Evolutionary conservation across 2,888 invertebrate genomes (phyloP), one percentile per base, ranked within the genome.

Genomic region (Andrena praecox): DNA sequence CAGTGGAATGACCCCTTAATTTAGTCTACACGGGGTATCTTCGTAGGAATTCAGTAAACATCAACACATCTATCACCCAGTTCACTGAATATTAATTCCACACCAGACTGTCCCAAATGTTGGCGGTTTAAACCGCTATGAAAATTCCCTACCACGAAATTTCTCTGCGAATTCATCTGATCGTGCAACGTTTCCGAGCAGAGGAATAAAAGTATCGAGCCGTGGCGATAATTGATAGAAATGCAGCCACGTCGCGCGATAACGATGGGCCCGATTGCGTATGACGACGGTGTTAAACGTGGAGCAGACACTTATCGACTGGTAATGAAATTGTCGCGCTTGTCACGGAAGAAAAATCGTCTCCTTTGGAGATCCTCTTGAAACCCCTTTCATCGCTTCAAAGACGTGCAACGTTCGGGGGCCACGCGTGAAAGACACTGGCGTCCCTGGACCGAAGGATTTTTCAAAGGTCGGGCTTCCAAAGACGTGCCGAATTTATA

Each of bases 151-250:
- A 24, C 20, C 2, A 16, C 2, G 33, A 52, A 72, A 20, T 68
- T 27, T 5, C 24, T 10, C 2, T 1, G 6, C 1, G 16, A 12
- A 8, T 27, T 20, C 16, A 16, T n/a, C 5, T 20, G 24, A n/a
- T 0, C 1, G 20, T 10, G 6, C 20, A 8, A 7, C 12, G 8
- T 52, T 60, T 27, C 31, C 50, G 33, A 10, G 5, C n/a, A 27
- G 0, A 31, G n/a, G 31, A 33, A 24, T 59, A 59, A 27, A 59
- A 73, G 16, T 50, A 35, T 74, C 31, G 31, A n/a, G 1, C 20
- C 16, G 24, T 2, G 31, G 10, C 29, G 67, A 33, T 50, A 63
- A 64, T 52, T 64, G 54, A 68, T 71, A 62, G 73, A 80, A 50
- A 79, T 33, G 20, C 42, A 29, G 16, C 5, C n/a, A 29, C 12